These are phyloP conservation scores for Hippolais icterina DNA, from an alignment of 2,113 vertebrate species.

Conservation along the genomic window DNA sequence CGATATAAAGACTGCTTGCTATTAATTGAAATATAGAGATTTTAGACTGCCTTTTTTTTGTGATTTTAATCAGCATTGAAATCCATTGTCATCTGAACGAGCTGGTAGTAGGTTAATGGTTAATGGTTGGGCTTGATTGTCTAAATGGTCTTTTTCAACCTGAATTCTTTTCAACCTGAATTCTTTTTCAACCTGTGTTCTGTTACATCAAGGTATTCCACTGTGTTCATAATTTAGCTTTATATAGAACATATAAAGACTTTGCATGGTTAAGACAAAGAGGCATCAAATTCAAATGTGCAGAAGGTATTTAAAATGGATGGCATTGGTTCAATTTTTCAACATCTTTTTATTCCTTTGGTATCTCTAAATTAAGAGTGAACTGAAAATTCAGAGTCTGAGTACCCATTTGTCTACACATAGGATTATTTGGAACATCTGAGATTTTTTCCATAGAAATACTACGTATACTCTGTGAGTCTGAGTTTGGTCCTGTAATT, in stretches of 20 bases:
- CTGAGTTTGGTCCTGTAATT: neutral
- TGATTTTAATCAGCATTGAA: neutral
- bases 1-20: neutral
- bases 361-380: neutral
- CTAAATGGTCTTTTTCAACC: neutral
- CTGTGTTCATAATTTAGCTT: neutral
- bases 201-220: neutral
- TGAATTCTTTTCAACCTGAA: neutral
- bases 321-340: neutral
- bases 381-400: neutral
- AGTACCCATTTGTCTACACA: neutral
- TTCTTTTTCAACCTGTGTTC: neutral
- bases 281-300: neutral
- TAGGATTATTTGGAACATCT: neutral
- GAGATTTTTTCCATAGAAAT: neutral
- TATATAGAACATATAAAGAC: neutral
- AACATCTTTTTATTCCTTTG: neutral
- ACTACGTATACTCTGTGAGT: neutral
- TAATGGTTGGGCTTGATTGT: neutral
- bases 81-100: neutral
- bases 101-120: accelerated
- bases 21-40: neutral
- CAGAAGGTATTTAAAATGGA: neutral
- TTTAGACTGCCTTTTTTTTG: neutral
- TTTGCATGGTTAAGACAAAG: neutral